These are phyloP conservation scores for Isaurus tuberculatus DNA, from an alignment of 92 coral and sea anemone genomes.

Conservation along the genomic window DNA sequence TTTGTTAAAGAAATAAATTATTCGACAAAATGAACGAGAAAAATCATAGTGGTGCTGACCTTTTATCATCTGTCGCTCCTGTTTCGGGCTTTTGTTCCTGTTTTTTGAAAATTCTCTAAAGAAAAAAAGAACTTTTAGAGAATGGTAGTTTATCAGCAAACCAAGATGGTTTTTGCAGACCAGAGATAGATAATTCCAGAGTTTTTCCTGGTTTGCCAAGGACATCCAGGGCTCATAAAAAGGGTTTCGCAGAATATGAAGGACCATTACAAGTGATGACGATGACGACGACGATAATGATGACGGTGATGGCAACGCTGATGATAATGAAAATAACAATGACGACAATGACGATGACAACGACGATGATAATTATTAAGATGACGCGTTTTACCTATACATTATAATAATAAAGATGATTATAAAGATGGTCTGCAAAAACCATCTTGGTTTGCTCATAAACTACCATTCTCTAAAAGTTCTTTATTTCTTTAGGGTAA, in stretches of 20 bases:
- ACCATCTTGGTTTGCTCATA: too few relatives aligned
- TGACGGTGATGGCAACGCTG: neutral
- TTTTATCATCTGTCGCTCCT: neutral
- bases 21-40: neutral
- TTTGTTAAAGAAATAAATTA: neutral
- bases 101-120: constrained; percentile 11
- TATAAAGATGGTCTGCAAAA: neutral
- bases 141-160: neutral
- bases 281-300: neutral
- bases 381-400: too few relatives aligned
- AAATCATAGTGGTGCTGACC: neutral
- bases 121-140: neutral
- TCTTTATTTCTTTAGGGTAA: neutral
- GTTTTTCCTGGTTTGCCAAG: too few relatives aligned
- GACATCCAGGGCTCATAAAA: too few relatives aligned
- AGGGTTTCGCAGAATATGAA: too few relatives aligned
- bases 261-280: neutral
- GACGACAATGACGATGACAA: neutral
- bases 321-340: neutral
- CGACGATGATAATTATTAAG: neutral
- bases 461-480: neutral
- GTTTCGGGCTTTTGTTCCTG: constrained; percentile 23
- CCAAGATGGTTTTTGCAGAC: neutral
- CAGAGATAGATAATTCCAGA: too few relatives aligned
- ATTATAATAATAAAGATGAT: too few relatives aligned